Evolutionary conservation across 2,888 invertebrate genomes (phyloP).

Genomic region (Saturnia japonica): DNA sequence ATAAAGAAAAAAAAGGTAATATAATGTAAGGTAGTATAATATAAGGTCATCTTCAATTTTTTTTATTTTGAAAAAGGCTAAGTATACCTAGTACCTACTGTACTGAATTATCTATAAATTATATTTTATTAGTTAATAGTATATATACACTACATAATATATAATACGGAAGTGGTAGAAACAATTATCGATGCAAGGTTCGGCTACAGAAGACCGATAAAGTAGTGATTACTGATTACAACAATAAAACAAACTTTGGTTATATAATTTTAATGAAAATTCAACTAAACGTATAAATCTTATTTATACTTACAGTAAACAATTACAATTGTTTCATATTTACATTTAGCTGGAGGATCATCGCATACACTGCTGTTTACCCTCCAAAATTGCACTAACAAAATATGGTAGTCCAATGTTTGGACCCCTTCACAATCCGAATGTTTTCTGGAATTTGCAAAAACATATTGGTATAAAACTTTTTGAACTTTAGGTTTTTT

Average conservation of each 20-base stretch:
- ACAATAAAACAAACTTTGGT: slow-evolving; percentile 33
- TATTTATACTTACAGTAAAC: slow-evolving; percentile 81
- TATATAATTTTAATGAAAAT: slow-evolving; percentile 75
- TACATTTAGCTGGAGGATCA: slow-evolving; percentile 62
- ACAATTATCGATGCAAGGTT: neutral
- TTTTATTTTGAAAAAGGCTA: too few relatives aligned
- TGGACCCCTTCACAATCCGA: slow-evolving; percentile 42
- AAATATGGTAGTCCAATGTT: slow-evolving; percentile 58
- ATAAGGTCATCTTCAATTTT: too few relatives aligned
- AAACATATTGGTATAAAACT: slow-evolving; percentile 4
- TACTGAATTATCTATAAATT: too few relatives aligned
- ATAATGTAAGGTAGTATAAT: too few relatives aligned
- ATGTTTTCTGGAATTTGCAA: slow-evolving; percentile 40
- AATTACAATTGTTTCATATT: slow-evolving; percentile 73
- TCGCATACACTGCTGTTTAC: slow-evolving; percentile 40
- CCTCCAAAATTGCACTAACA: slow-evolving; percentile 77
- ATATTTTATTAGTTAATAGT: too few relatives aligned
- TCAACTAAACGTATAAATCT: slow-evolving; percentile 82
- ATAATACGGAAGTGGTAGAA: too few relatives aligned
- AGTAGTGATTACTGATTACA: neutral
- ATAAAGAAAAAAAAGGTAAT: too few relatives aligned
- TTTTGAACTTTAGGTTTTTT: neutral
- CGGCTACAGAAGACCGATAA: neutral
- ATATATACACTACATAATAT: too few relatives aligned
- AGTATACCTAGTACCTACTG: too few relatives aligned